Conservation (phyloP, 53 echinoderm and acorn worm species). For the Crossaster papposus region DNA sequence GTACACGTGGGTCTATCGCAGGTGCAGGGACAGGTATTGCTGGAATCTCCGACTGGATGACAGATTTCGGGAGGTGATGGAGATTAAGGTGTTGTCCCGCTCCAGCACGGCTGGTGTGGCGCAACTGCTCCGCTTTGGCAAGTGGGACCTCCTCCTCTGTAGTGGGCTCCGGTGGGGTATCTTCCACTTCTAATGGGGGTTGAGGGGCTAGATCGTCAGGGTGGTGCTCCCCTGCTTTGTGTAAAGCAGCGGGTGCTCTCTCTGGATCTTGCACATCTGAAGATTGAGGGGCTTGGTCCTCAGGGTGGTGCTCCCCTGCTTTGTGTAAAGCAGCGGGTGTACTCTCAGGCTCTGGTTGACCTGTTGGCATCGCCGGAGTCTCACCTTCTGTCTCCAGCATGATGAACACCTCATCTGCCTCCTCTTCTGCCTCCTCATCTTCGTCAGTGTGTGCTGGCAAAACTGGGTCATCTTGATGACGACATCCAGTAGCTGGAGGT, state of each 20-base stretch:
- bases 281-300: too few species aligned
- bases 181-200: neutral
- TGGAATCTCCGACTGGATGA: slow-evolving; percentile 29
- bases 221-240: slow-evolving; percentile 22
- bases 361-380: neutral
- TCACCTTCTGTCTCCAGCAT: too few species aligned
- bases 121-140: neutral
- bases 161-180: neutral
- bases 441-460: neutral
- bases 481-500: neutral
- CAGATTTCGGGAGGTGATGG: slow-evolving; percentile 37
- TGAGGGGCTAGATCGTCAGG: neutral
- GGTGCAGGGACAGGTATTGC: too few species aligned
- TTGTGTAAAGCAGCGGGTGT: too few species aligned
- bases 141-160: slow-evolving; percentile 6
- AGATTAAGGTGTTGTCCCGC: slow-evolving; percentile 30
- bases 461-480: neutral
- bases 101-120: neutral
- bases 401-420: too few species aligned
- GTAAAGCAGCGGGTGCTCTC: slow-evolving; percentile 7
- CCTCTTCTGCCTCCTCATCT: too few species aligned
- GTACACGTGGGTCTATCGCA: too few species aligned
- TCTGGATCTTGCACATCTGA: too few species aligned
- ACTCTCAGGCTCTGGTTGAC: neutral
- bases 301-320: too few species aligned